Base-by-base conservation (phyloP, 2,888 invertebrate genomes). In the Blomia tropicalis region DNA sequence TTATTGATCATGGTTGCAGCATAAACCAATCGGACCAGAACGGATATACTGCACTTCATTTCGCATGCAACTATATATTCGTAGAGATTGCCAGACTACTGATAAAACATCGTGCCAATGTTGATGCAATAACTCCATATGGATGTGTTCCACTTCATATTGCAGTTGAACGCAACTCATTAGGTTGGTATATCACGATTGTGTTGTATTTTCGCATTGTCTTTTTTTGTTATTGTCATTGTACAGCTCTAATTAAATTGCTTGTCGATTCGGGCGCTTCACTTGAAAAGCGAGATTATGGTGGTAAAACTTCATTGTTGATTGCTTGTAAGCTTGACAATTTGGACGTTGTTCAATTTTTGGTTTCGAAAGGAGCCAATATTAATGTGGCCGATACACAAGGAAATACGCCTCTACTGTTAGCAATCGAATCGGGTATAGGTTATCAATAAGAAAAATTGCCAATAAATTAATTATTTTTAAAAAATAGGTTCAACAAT, bases 11-110 rank as follows among this genome's bases (percentile, higher is more conserved):
- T 43, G 70, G 70, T 14, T 67, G 67, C 62, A 69, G 69, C 58
- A 65, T 69, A n/a, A 69, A 69, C 63, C 69, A 69, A 63, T 43
- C 56, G 29, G 69, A 69, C 64, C 66, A 67, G 1, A 27, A 29
- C 23, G 68, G 69, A 2, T 47, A 63, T n/a, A 67, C 67, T n/a
- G 65, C 70, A 2, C 65, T 70, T 7, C 69, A 69, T 62, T 66
- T 66, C 30, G 69, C 69, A 23, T 67, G 66, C 59, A 64, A 53
- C 17, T 62, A 65, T 29, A 63, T 66, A 22, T 63, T 67, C 60
- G 30, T 44, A 36, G 31, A 65, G 14, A 61, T 69, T 47, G 68
- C 66, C 1, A 51, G 60, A 5, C 62, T 69, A 7, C 62, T 69
- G 31, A 64, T 69, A 11, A 62, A 64, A 23, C 60, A 65, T 51